Evolutionary conservation across 37 sponge, comb jelly and placozoan genomes (phyloP).

Genomic region (Crambe crambe): DNA sequence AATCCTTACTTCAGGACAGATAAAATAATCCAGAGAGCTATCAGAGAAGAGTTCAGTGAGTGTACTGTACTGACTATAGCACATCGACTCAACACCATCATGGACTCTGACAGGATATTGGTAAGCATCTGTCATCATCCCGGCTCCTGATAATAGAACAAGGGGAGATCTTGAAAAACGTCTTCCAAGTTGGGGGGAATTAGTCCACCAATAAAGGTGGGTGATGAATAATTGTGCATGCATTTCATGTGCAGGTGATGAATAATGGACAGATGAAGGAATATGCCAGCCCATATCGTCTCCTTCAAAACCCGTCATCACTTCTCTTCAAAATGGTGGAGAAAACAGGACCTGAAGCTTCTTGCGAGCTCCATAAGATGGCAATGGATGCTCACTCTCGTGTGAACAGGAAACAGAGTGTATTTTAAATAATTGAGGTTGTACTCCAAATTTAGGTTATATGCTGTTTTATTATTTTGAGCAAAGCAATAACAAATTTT

Average conservation of each 20-base stretch:
- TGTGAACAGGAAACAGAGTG: background rate
- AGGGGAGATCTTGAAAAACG: no score
- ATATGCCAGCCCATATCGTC: conserved; percentile 44
- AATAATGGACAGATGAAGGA: conserved; percentile 53
- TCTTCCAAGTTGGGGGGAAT: no score
- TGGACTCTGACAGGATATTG: conserved; percentile 89
- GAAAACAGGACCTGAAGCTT: conserved; percentile 39
- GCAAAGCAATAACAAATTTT: no score
- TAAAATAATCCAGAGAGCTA: conserved; percentile 84
- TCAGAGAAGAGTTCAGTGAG: conserved; percentile 75
- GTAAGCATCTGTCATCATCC: no score
- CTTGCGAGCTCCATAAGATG: conserved; percentile 50
- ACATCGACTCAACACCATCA: conserved; percentile 94
- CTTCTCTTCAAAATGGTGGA: conserved; percentile 51
- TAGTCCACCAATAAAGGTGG: background rate
- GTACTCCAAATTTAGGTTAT: no score
- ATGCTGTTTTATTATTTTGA: no score
- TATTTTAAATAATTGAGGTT: no score
- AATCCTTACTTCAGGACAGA: conserved; percentile 70
- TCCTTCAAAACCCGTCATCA: conserved; percentile 42
- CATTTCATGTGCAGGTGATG: conserved; percentile 42
- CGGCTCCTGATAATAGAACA: no score
- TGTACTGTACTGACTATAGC: conserved; percentile 96
- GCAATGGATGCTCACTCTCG: conserved; percentile 32
- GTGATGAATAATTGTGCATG: background rate